Evolutionary conservation across 2,888 invertebrate species (phyloP), one percentile per base, ranked within the genome.

Genomic region (Isoperla grammatica): DNA sequence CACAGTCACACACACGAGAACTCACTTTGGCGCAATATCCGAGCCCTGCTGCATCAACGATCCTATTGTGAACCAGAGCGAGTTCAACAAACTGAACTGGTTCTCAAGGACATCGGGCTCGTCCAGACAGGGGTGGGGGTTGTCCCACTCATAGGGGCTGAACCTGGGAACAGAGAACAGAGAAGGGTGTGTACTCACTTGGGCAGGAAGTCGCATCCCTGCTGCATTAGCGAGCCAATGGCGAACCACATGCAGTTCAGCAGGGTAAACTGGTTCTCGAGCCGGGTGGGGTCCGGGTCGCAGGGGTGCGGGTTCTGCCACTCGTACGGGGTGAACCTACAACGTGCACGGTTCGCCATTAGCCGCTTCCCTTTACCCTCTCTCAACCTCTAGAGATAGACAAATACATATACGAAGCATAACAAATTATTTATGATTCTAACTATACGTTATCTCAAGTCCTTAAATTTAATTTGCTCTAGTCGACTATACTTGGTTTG

Each of bases 211-310:
- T 95, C 94, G 79, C 93, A 94, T 74, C 95, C 94, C 79, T 95
- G 95, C 75, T 94, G 94, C 90, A 95, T 92, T 69, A 95, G 40
- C 48, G 93, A 93, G 70, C 93, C 92, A 69, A 95, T 92, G 68
- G 94, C 93, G 78, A 97, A 97, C 97, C 97, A 98, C 81, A 96
- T 86, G 78, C 94, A 93, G 81, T 95, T 96, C 78, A 90, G 81
- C 74, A 90, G 78, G 61, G 89, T 93, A 79, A 95, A 95, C 76
- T 93, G 91, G 74, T 94, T 95, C 78, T 95, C 93, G 74, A 94
- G 79, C 66, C 85, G 85, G 68, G 89, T 87, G 70, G 86, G 85
- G 80, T 88, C 88, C 60, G 88, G 86, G 74, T 91, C 89, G 72
- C 90, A 87, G 64, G 91, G 90, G 70, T 90, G 89, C 60, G 90